Evolutionary conservation across 1,140 invertebrate species (phyloP).

Genomic region (Leptoteleia sp.): DNA sequence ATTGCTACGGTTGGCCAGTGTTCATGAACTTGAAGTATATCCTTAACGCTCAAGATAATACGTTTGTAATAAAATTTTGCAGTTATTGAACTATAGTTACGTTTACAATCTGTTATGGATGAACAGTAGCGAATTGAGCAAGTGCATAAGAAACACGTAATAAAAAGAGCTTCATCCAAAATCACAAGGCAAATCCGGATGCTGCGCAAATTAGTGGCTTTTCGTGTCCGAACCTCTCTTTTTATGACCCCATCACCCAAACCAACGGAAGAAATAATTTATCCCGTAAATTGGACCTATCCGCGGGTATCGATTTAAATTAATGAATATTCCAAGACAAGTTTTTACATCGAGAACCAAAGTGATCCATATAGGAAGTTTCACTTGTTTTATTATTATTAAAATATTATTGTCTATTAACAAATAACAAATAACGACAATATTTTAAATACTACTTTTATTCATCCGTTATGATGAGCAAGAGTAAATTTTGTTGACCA

Average conservation of each 20-base stretch:
- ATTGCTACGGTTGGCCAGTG: constrained; percentile 21
- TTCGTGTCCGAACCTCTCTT: constrained; percentile 31
- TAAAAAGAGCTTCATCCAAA: constrained; percentile 65
- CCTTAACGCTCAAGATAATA: constrained; percentile 25
- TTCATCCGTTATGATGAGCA: too few relatives aligned
- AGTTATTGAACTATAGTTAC: constrained; percentile 48
- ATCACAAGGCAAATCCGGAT: constrained; percentile 53
- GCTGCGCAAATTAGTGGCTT: constrained; percentile 55
- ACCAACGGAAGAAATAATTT: constrained; percentile 45
- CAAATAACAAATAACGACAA: too few relatives aligned
- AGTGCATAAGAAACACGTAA: constrained; percentile 66
- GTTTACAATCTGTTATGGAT: constrained; percentile 73
- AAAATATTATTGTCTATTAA: too few relatives aligned
- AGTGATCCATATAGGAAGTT: too few relatives aligned
- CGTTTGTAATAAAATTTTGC: constrained; percentile 62
- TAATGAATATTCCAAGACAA: constrained; percentile 1
- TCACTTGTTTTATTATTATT: too few relatives aligned
- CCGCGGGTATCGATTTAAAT: constrained; percentile 4
- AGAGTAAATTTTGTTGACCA: too few relatives aligned
- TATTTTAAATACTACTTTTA: too few relatives aligned
- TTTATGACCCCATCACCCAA: constrained; percentile 45
- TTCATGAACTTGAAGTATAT: constrained; percentile 71
- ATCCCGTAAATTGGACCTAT: constrained; percentile 36
- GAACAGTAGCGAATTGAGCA: constrained; percentile 74
- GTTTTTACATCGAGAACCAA: too few relatives aligned